Conservation (phyloP, 2,888 invertebrate genomes). For the Agrochola circellaris region DNA sequence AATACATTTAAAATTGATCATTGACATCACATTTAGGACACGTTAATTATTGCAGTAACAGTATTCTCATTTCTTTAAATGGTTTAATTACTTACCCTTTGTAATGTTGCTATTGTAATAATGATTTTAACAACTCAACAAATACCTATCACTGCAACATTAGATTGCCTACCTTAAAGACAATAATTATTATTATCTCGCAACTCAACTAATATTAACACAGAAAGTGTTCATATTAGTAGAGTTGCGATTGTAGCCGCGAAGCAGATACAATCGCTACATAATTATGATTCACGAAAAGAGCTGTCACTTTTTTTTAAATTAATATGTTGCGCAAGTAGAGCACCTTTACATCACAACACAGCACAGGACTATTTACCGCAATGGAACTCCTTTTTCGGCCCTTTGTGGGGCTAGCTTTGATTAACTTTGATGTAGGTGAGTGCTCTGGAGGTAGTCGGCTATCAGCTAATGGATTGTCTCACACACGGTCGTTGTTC, state of each 20-base stretch:
- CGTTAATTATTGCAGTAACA: background rate
- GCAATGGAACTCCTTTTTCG: conserved; percentile 88
- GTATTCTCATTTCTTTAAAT: background rate
- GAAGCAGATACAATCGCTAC: background rate
- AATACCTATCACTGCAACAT: background rate
- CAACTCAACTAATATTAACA: background rate
- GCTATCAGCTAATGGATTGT: conserved; percentile 84
- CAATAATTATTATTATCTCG: too few relatives aligned
- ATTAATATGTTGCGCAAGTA: conserved; percentile 56
- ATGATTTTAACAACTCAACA: background rate
- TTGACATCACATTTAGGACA: background rate
- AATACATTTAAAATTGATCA: background rate
- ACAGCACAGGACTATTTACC: conserved; percentile 74
- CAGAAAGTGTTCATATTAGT: too few relatives aligned
- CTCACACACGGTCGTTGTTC: conserved; percentile 66
- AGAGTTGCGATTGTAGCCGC: too few relatives aligned
- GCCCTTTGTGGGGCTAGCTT: conserved; percentile 87
- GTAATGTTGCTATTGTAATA: background rate
- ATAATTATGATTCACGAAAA: background rate
- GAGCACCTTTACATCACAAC: conserved; percentile 71
- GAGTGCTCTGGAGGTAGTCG: conserved; percentile 77
- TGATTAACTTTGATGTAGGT: conserved; percentile 91
- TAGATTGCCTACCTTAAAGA: background rate
- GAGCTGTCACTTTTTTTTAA: background rate
- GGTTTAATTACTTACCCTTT: background rate